Conservation (phyloP, 2,888 invertebrate species). For the Odontocerum albicorne region DNA sequence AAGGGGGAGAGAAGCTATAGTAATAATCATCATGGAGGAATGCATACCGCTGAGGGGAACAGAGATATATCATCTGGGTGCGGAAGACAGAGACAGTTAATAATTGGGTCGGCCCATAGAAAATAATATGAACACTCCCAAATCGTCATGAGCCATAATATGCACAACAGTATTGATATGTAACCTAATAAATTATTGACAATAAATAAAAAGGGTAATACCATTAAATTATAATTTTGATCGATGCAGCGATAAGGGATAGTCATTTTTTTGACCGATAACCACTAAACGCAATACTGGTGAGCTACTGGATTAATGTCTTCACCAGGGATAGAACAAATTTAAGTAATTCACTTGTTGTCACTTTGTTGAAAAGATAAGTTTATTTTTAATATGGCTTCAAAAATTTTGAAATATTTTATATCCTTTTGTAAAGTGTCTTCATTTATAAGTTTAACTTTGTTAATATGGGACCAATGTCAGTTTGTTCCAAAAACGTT, state of each 20-base stretch:
- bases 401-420: no score
- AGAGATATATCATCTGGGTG: slow-evolving; percentile 20
- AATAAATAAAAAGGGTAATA: slow-evolving; percentile 8
- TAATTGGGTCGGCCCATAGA: slow-evolving; percentile 36
- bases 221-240: not conserved
- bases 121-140: slow-evolving; percentile 15
- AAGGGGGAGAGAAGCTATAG: slow-evolving; percentile 8
- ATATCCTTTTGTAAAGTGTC: not conserved
- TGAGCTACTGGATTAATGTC: not conserved
- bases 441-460: slow-evolving; percentile 7
- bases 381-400: no score
- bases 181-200: slow-evolving; percentile 10
- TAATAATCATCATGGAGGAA: slow-evolving; percentile 27
- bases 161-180: slow-evolving; percentile 3
- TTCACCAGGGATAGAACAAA: no score
- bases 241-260: not conserved
- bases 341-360: no score
- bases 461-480: slow-evolving; percentile 9
- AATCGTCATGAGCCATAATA: slow-evolving; percentile 1
- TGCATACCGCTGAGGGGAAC: slow-evolving; percentile 26
- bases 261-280: not conserved
- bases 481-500: slow-evolving; percentile 14
- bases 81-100: slow-evolving; percentile 26
- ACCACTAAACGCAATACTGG: not conserved
- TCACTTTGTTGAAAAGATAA: no score